These are phyloP conservation scores for Darevskia nairensis DNA, from an alignment of 2,797 vertebrate genomes.

Conservation along the genomic window DNA sequence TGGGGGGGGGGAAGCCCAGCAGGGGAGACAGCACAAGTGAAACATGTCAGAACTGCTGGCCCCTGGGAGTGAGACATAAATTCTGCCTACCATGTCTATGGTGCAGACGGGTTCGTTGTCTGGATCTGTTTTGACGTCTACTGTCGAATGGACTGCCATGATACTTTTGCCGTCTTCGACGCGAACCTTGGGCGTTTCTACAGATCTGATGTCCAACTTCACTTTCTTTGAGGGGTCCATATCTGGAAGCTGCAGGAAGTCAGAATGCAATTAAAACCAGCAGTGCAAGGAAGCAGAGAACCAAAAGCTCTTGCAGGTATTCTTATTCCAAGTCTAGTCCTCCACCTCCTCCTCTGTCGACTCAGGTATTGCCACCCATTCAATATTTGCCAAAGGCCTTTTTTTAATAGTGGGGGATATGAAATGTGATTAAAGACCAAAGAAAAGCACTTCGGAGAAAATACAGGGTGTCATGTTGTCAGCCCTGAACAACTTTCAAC, in stretches of 20 bases:
- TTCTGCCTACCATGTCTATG: background rate
- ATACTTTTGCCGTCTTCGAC: background rate
- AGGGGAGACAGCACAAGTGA: background rate
- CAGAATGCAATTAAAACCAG: background rate
- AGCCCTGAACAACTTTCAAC: background rate
- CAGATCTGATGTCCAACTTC: background rate
- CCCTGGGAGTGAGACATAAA: background rate
- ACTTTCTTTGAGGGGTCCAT: background rate
- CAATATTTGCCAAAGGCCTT: background rate
- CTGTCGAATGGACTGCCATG: rapidly evolving
- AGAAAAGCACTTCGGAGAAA: too few species aligned
- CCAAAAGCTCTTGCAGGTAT: background rate
- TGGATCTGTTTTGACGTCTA: background rate
- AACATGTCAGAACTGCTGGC: background rate
- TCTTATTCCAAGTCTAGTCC: background rate
- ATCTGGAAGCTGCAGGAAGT: background rate
- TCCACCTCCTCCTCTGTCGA: background rate
- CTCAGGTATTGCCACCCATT: too few species aligned
- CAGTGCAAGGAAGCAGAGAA: rapidly evolving
- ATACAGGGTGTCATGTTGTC: background rate
- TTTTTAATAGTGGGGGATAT: background rate
- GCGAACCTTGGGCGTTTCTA: rapidly evolving
- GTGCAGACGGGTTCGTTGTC: background rate
- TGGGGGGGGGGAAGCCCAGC: background rate
- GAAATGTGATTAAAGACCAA: background rate